Conservation (phyloP, 1,140 invertebrate genomes). For the Harlomillsia oculata region DNA sequence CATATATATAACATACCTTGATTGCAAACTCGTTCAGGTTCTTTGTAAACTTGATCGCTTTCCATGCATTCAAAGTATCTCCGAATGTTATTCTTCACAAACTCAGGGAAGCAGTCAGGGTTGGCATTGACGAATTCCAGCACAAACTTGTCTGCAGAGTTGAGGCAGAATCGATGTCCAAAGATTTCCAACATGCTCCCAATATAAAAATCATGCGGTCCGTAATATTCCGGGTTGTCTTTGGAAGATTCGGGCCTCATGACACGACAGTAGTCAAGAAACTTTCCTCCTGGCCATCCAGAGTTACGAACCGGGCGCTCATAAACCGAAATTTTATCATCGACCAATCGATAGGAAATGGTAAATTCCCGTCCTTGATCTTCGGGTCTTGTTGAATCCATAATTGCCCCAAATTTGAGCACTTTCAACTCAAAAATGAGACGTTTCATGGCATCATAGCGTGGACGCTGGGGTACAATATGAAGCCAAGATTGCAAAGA, state of each 20-base stretch:
- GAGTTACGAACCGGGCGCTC: constrained; percentile 30
- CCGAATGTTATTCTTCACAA: constrained; percentile 22
- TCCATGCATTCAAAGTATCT: constrained; percentile 25
- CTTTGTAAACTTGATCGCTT: neutral
- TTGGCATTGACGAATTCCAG: constrained; percentile 29
- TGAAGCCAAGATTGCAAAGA: constrained; percentile 57
- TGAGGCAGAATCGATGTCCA: constrained; percentile 26
- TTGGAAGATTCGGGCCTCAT: constrained; percentile 26
- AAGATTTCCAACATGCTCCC: constrained; percentile 27
- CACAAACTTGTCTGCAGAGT: constrained; percentile 19
- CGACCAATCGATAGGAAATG: constrained; percentile 28
- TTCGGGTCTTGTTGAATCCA: constrained; percentile 33
- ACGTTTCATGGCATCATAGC: constrained; percentile 44
- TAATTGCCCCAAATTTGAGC: constrained; percentile 45
- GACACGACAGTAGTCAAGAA: constrained; percentile 25
- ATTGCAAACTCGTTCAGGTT: constrained; percentile 19
- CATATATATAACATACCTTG: constrained; percentile 13
- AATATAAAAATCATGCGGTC: constrained; percentile 26
- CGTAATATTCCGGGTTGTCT: constrained; percentile 31
- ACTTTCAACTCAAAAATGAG: constrained; percentile 39
- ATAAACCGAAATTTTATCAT: constrained; percentile 32
- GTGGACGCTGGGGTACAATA: constrained; percentile 52
- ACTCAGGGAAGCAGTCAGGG: constrained; percentile 28
- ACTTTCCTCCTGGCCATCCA: constrained; percentile 33
- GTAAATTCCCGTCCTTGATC: constrained; percentile 33